phyloP scores from a whole-genome alignment of 2,888 invertebrate species.

The Andricus curvator region DNA sequence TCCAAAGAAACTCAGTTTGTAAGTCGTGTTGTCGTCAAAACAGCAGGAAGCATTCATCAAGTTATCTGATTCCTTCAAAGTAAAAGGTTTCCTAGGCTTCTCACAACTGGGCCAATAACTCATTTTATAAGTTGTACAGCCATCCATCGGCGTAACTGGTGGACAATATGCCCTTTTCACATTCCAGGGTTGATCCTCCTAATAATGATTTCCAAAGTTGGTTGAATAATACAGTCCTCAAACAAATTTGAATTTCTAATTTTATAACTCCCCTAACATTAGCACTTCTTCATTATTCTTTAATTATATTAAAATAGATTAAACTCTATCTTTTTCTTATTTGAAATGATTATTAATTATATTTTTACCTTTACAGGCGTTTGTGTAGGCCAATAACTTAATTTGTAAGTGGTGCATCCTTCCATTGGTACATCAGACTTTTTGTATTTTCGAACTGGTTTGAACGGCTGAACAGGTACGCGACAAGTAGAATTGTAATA shows the following conservation, averaged over 20 bases:
- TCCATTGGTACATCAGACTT: constrained; percentile 81
- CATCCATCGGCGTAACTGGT: constrained; percentile 67
- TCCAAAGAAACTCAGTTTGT: constrained; percentile 72
- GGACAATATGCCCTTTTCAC: constrained; percentile 60
- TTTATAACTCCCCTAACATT: background rate
- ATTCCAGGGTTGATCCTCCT: constrained; percentile 66
- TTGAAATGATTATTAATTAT: background rate
- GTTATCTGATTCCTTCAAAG: constrained; percentile 61
- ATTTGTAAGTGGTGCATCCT: constrained; percentile 80
- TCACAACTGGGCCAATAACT: constrained; percentile 73
- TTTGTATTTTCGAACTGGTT: constrained; percentile 79
- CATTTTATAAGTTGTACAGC: constrained; percentile 70
- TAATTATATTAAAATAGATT: too few relatives aligned
- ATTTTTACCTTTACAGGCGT: constrained; percentile 59
- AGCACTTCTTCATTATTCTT: too few relatives aligned
- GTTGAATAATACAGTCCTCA: background rate
- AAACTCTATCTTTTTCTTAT: constrained; percentile 28
- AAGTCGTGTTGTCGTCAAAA: constrained; percentile 73
- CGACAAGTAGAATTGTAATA: constrained; percentile 81
- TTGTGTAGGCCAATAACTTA: constrained; percentile 80
- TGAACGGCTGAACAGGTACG: constrained; percentile 77
- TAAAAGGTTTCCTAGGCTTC: constrained; percentile 61
- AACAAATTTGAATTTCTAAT: background rate
- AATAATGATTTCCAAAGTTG: background rate
- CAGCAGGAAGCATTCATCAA: constrained; percentile 66